Percentiles rank a stretch among this genome's conserved stretches.
These are phyloP conservation scores for Brachionus paranguensis DNA, from an alignment of 1,140 invertebrate genomes.

Conservation along the genomic window DNA sequence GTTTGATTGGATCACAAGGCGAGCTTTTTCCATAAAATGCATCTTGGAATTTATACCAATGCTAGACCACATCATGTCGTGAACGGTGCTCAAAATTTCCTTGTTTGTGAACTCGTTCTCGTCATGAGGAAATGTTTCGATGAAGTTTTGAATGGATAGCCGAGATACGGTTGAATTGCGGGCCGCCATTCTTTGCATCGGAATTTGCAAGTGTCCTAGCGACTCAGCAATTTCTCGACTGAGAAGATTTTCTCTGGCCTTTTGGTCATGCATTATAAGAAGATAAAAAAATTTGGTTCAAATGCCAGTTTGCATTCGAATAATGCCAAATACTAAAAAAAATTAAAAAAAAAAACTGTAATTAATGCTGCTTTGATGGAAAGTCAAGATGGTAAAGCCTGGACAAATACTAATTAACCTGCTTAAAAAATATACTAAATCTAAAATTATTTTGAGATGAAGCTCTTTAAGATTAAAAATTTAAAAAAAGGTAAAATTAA, in stretches of 20 bases:
- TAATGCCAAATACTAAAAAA: neutral
- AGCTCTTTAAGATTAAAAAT: neutral
- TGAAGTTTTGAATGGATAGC: neutral
- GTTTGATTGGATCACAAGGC: neutral
- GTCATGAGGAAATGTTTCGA: neutral
- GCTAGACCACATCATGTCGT: neutral
- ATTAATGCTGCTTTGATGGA: neutral
- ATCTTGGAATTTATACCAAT: neutral
- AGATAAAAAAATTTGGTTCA: neutral
- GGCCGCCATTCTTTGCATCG: neutral
- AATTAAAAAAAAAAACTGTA: neutral
- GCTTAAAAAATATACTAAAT: neutral
- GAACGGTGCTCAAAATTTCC: neutral
- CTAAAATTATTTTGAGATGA: neutral
- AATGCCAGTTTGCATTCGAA: neutral
- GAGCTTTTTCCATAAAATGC: neutral
- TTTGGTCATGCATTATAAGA: neutral
- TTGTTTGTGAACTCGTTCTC: conserved; percentile 1
- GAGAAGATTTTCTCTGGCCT: neutral
- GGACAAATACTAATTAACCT: neutral
- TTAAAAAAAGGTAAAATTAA: too few species aligned
- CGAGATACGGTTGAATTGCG: neutral
- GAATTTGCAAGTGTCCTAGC: neutral
- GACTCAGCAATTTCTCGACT: neutral
- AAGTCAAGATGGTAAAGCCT: neutral